phyloP scores from a whole-genome alignment of 2,797 vertebrate genomes.

The Amazona ochrocephala region DNA sequence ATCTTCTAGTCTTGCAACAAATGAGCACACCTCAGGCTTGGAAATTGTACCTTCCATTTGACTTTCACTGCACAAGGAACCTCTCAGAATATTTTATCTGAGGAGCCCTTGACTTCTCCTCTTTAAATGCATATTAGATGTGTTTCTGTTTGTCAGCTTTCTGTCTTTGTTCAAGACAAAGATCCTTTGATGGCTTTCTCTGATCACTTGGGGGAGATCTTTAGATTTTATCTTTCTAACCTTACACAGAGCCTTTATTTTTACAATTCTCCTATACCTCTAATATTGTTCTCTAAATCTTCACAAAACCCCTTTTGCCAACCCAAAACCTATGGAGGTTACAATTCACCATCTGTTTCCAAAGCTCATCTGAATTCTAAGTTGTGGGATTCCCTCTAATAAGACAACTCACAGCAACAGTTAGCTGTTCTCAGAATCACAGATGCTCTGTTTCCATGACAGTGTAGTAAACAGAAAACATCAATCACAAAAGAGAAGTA shows the following conservation, averaged over 20 bases:
- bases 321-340: neutral
- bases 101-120: neutral
- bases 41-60: neutral
- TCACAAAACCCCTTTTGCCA: neutral
- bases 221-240: neutral
- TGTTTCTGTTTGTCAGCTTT: neutral
- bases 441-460: neutral
- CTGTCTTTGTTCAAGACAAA: neutral
- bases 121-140: neutral
- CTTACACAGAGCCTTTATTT: neutral
- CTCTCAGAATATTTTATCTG: neutral
- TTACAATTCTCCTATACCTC: neutral
- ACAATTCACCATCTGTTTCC: neutral
- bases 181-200: neutral
- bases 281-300: neutral
- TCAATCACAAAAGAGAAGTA: neutral
- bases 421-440: neutral
- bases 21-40: neutral
- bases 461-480: neutral
- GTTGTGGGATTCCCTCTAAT: neutral
- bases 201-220: neutral
- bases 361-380: neutral
- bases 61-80: neutral
- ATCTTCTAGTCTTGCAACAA: neutral
- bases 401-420: fast-evolving